Base-by-base conservation (phyloP, 2,797 vertebrate genomes). In the Sebastes minor region DNA sequence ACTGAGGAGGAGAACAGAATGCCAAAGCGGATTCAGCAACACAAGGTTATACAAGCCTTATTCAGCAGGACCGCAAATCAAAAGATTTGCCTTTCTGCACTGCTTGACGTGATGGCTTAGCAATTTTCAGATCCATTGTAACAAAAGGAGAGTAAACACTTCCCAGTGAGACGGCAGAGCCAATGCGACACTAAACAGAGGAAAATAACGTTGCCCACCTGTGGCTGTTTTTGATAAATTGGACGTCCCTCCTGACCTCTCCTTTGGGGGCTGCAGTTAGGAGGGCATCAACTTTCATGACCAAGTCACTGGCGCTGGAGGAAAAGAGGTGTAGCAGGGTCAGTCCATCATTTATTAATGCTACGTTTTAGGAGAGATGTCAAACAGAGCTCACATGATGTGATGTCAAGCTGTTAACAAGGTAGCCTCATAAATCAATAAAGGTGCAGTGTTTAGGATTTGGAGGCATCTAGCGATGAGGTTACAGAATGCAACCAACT, bases 231-330 rank as follows among this genome's bases (percentile, higher is more conserved):
- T 96, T 96, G 76, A 93, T 70, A 82, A 99, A 95, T 52, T 88
- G 88, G 85, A 97, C 67, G 27, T 97, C 95, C 85, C 95, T 96
- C 72, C 97, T 96, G 83, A 91, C 74, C 55, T 96, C 96, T 82
- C 84, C 96, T 90, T 96, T 96, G 72, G 96, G 96, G 84, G 96
- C 95, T 64, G 97, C 97, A 0, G 95, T 95, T 55, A 99, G 87
- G 5, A 99, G 95, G 16, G 97, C 96, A 84, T 98, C 97, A 61
- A 98, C 94, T 95, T 98, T 98, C 99, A 99, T 99, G 82, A 99
- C 86, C 78, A 99, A 92, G 93, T 98, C 97, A 85, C 96, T 97
- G 78, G 96, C 95, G 32, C 97, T 99, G 71, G 32, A 0, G 59
- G 61, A 52, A 61, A 79, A 82, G 69, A 81, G 74, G 33, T 42